A percentile compares a stretch with the other conserved stretches of the same genome.
phyloP scores from a whole-genome alignment of 2,888 invertebrate genomes.

The Chrysolina haemoptera region DNA sequence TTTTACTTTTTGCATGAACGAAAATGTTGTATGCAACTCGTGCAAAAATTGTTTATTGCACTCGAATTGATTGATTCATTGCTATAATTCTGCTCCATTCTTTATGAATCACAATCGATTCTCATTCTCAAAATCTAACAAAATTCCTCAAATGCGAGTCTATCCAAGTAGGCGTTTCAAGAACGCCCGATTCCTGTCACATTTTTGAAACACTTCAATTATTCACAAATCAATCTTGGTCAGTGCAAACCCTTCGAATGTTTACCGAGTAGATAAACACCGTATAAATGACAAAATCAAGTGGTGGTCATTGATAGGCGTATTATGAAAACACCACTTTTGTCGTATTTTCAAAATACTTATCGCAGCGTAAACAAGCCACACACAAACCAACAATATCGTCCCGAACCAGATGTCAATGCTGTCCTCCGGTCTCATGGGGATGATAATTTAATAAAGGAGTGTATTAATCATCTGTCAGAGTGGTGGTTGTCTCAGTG shows the following conservation, averaged over 20 bases:
- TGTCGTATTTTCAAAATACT: conserved; percentile 13
- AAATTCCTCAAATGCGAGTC: background rate
- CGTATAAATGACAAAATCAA: conserved; percentile 13
- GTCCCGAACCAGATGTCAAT: conserved; percentile 28
- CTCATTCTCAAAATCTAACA: background rate
- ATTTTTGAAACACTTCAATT: background rate
- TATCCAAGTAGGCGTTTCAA: background rate
- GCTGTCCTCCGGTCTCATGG: conserved; percentile 50
- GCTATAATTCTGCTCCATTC: too few relatives aligned
- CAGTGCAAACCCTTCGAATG: conserved; percentile 1
- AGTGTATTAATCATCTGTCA: conserved; percentile 69
- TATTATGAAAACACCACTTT: conserved; percentile 23
- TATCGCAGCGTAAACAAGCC: conserved; percentile 24
- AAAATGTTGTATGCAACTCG: too few relatives aligned
- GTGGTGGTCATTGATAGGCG: conserved; percentile 25
- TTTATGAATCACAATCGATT: too few relatives aligned
- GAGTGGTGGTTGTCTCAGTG: conserved; percentile 63
- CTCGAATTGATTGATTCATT: too few relatives aligned
- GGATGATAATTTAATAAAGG: conserved; percentile 69
- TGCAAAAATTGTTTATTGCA: too few relatives aligned
- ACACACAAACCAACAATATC: conserved; percentile 19
- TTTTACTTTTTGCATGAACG: too few relatives aligned
- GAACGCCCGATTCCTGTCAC: background rate
- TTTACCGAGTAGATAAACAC: background rate
- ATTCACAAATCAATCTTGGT: conserved; percentile 1